Percentiles rank a stretch among this genome's conserved stretches.
These are phyloP conservation scores for Archips crataeganus DNA, from an alignment of 2,888 invertebrate genomes.

Conservation along the genomic window DNA sequence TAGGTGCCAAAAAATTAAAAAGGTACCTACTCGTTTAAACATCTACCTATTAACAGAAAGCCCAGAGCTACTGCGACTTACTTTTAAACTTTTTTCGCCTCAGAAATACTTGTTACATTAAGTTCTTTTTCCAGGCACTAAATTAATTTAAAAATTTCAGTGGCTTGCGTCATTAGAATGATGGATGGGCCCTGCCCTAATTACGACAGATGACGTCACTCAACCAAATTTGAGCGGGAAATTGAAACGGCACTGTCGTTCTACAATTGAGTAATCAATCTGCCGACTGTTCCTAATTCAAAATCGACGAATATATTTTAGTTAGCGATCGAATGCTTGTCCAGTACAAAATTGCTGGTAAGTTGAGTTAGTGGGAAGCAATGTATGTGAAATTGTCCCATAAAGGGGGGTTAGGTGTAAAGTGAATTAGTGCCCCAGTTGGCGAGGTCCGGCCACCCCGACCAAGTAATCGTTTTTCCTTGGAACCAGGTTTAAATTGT, in stretches of 20 bases:
- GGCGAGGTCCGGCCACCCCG: constrained; percentile 40
- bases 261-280: constrained; percentile 44
- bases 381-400: constrained; percentile 30
- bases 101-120: constrained; percentile 5
- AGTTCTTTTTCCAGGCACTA: constrained; percentile 1
- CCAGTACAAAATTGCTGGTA: constrained; percentile 1
- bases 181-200: constrained; percentile 69
- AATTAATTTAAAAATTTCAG: constrained; percentile 25
- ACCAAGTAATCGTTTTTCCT: constrained; percentile 44
- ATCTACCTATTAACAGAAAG: background rate
- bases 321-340: constrained; percentile 20
- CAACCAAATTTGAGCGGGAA: constrained; percentile 56
- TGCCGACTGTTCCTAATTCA: constrained; percentile 36
- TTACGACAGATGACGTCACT: constrained; percentile 68
- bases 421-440: constrained; percentile 43
- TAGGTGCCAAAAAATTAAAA: background rate
- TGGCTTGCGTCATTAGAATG: constrained; percentile 65
- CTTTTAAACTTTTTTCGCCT: constrained; percentile 1
- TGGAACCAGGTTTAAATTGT: constrained; percentile 35
- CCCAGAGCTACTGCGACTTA: background rate
- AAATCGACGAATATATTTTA: constrained; percentile 33
- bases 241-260: constrained; percentile 48
- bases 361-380: constrained; percentile 23
- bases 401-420: constrained; percentile 40
- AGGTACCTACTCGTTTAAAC: too few relatives aligned